Evolutionary conservation across 2,888 invertebrate species (phyloP).

Genomic region (Drosophila melanosoma): DNA sequence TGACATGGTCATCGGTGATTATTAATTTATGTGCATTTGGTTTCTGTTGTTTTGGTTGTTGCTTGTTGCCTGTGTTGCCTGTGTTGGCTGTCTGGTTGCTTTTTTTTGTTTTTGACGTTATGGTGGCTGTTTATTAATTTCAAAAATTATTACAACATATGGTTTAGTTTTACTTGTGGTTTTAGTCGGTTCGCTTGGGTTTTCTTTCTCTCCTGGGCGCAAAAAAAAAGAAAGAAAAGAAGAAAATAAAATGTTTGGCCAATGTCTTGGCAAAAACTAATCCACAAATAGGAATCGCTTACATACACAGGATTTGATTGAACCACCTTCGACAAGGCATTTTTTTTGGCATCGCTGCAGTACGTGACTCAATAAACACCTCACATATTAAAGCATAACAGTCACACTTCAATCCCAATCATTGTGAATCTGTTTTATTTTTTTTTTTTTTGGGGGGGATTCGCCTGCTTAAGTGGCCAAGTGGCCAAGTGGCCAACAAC

Average conservation of each 20-base stretch:
- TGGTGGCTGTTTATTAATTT: conserved; percentile 45
- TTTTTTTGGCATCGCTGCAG: conserved; percentile 10
- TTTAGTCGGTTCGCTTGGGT: background rate
- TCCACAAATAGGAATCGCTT: background rate
- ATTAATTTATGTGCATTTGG: conserved; percentile 67
- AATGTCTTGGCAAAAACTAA: conserved; percentile 15
- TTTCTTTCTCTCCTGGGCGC: background rate
- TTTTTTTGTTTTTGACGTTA: conserved; percentile 41
- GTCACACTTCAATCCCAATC: conserved; percentile 35
- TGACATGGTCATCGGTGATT: conserved; percentile 79
- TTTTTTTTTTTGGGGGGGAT: conserved; percentile 9
- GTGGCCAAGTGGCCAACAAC: conserved; percentile 27
- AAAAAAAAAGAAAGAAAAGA: background rate
- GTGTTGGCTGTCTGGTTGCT: conserved; percentile 23
- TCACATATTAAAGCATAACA: conserved; percentile 64
- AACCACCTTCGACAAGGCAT: conserved; percentile 9
- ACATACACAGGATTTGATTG: conserved; percentile 6
- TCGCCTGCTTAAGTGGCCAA: conserved; percentile 60
- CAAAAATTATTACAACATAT: conserved; percentile 71
- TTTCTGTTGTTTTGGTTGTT: conserved; percentile 27
- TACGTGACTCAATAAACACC: conserved; percentile 74
- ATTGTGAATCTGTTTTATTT: conserved; percentile 6
- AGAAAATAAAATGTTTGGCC: background rate
- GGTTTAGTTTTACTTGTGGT: conserved; percentile 34
- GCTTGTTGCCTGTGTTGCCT: conserved; percentile 22